phyloP scores from a whole-genome alignment of 2,113 vertebrate genomes.

The Himantopus leucocephalus region DNA sequence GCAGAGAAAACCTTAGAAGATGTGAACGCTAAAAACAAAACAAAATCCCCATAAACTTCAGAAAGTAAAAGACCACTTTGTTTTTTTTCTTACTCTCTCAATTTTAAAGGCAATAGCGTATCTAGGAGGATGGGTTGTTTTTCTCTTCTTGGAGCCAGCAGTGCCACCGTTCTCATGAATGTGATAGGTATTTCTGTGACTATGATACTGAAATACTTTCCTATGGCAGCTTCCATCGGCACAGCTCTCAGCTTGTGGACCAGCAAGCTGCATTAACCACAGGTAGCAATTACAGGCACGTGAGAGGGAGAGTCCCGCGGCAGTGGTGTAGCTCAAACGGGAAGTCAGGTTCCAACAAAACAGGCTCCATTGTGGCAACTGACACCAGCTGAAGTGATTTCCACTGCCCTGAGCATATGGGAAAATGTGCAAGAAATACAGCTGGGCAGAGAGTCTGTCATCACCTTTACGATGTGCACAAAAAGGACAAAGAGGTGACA shows the following conservation, averaged over 20 bases:
- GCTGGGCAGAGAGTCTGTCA: background rate
- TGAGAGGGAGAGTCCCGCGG: accelerated
- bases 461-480: background rate
- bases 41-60: background rate
- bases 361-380: background rate
- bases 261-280: accelerated
- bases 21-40: background rate
- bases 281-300: background rate
- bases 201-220: background rate
- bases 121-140: background rate
- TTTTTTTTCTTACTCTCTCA: background rate
- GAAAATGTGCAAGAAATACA: background rate
- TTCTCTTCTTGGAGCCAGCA: background rate
- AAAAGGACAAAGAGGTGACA: background rate
- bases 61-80: background rate
- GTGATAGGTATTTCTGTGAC: accelerated
- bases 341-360: background rate
- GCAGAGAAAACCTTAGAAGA: background rate
- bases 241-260: background rate
- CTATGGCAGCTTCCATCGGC: background rate
- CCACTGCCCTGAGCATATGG: background rate
- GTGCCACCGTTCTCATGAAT: background rate
- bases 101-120: background rate
- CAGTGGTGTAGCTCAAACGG: accelerated
- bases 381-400: background rate